Evolutionary conservation across 2,888 invertebrate genomes (phyloP), one percentile per base, ranked within the genome.

Genomic region (Drosophila sordidula): DNA sequence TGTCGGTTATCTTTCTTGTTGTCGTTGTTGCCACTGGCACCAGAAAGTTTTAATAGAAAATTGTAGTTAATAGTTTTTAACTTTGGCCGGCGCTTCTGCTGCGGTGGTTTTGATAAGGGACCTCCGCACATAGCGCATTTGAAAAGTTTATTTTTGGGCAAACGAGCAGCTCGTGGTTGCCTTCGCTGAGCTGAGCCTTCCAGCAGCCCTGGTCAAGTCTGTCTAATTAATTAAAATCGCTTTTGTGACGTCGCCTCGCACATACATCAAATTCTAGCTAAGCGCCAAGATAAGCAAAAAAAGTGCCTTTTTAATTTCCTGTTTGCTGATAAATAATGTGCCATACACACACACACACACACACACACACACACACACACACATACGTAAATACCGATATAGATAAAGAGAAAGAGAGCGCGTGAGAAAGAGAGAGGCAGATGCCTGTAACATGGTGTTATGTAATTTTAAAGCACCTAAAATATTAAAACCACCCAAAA

Each of bases 311-410:
- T 77, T 85, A 86, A 86, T 86, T 86, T 86, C 85, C 85, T 87
- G 85, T 86, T 80, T 86, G 86, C 81, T 85, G 87, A 86, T 87
- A 86, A 87, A 86, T 87, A 87, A 87, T 87, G 77, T 68, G 41
- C 49, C 66, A 50, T 50, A 67, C 47, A 18, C 26, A 26, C 26
- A 26, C 57, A 45, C 44, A 61, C 66, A 50, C 50, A 65, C 42
- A 18, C 14, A 26, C 6, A 25, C n/a, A 44, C 18, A 39, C 12
- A 57, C 55, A 66, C 32, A 45, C 44, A 64, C 36, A 54, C 25
- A 32, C 18, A 22, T 3, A 57, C 11, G 34, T 26, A 54, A 42
- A 26, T 62, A 46, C 18, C 22, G 14, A n/a, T 38, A 6, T 34
- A 55, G 70, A 54, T 68, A 59, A 50, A 57, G 74, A 49, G 61